A percentile compares a stretch with the other conserved stretches of the same genome.
These are phyloP conservation scores for Triops cancriformis DNA, from an alignment of 1,140 invertebrate species.

Conservation along the genomic window DNA sequence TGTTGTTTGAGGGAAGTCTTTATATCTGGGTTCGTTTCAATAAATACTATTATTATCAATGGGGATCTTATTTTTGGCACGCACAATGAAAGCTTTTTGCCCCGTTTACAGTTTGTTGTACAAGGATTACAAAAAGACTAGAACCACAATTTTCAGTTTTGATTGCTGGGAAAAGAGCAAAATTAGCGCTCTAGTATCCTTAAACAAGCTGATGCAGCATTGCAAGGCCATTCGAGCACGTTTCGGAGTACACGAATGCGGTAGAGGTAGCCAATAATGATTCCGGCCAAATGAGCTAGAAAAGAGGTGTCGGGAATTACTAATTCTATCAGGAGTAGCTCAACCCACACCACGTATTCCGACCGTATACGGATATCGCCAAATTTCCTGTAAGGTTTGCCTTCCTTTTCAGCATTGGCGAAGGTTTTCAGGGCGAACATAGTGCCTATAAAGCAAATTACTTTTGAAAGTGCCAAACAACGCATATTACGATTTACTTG, in stretches of 20 bases:
- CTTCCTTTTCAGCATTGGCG: conserved; percentile 27
- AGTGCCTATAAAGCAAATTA: conserved; percentile 35
- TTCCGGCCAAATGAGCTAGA: conserved; percentile 59
- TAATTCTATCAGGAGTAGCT: conserved; percentile 57
- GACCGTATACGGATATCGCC: conserved; percentile 50
- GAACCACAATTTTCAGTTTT: background rate
- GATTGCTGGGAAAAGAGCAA: too few species aligned
- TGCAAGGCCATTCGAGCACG: background rate
- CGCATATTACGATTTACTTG: conserved; percentile 40
- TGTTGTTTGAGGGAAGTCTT: too few species aligned
- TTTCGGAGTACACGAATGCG: background rate
- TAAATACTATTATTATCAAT: too few species aligned
- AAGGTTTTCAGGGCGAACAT: conserved; percentile 29
- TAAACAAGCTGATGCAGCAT: background rate
- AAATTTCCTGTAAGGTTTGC: conserved; percentile 45
- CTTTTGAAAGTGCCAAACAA: conserved; percentile 15
- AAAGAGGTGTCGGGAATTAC: conserved; percentile 53
- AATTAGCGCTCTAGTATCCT: background rate
- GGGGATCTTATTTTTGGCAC: too few species aligned
- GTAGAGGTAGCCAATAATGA: conserved; percentile 56
- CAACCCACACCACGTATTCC: conserved; percentile 55
- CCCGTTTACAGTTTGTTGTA: too few species aligned
- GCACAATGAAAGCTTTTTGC: too few species aligned
- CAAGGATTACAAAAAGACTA: background rate
- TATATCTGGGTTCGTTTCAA: too few species aligned